Conservation (phyloP, 2,113 vertebrate genomes). For the Indicator maculatus region DNA sequence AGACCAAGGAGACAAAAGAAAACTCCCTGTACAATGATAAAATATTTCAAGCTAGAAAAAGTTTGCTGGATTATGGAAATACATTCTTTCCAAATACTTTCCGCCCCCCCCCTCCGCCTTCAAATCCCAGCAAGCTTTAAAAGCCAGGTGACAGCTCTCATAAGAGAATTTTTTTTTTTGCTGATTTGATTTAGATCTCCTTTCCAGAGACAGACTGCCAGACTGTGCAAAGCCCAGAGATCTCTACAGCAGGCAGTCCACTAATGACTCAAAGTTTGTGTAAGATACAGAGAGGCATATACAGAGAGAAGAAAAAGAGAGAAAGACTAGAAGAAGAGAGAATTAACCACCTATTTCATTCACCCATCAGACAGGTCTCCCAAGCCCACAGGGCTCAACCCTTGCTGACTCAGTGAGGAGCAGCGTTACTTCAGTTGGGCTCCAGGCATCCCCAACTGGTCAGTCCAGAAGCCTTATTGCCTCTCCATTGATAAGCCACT, state of each 20-base stretch:
- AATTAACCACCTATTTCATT: background rate
- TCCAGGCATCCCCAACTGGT: background rate
- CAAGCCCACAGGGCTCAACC: background rate
- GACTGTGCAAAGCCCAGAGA: conserved; percentile 34
- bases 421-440: background rate
- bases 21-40: background rate
- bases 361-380: background rate
- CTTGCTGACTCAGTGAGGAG: background rate
- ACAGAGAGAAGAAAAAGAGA: background rate
- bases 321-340: background rate
- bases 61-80: conserved; percentile 32
- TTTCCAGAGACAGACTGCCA: conserved; percentile 57
- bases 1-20: background rate
- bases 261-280: conserved; percentile 56
- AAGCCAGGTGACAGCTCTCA: conserved; percentile 56
- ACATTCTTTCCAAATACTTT: conserved; percentile 20
- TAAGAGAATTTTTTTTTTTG: conserved; percentile 36
- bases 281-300: background rate
- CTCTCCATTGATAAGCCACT: background rate
- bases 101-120: background rate
- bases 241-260: conserved; percentile 59
- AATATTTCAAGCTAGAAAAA: conserved; percentile 18
- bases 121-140: conserved; percentile 35
- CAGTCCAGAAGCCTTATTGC: background rate
- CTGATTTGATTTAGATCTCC: conserved; percentile 56